phyloP scores from a whole-genome alignment of 1,140 invertebrate species.

The fruit fly (Drosophila melanogaster) region DNA sequence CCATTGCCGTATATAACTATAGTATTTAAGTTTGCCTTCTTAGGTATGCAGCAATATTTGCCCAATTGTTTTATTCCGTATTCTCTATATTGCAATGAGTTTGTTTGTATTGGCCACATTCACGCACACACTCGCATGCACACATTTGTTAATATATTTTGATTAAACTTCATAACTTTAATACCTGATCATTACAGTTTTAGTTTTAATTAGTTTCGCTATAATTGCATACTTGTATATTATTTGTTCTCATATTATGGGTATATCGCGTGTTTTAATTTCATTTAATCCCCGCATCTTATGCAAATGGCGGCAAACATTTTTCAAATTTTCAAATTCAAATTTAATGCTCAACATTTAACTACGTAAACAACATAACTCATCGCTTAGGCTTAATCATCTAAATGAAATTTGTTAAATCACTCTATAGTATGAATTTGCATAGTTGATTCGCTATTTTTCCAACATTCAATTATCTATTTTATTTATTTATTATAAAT shows the following conservation, averaged over 20 bases:
- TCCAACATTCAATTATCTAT: constrained; percentile 45
- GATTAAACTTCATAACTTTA: constrained; percentile 54
- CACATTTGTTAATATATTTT: constrained; percentile 40
- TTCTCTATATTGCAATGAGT: constrained; percentile 55
- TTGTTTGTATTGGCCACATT: constrained; percentile 36
- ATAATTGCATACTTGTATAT: constrained; percentile 33
- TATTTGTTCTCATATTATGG: constrained; percentile 6
- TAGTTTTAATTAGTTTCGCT: constrained; percentile 37
- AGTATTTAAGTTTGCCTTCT: constrained; percentile 39
- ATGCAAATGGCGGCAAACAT: constrained; percentile 11
- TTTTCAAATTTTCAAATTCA: constrained; percentile 45
- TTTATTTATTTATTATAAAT: constrained; percentile 37
- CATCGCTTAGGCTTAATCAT: constrained; percentile 27
- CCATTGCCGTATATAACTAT: constrained; percentile 41
- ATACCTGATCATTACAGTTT: constrained; percentile 55
- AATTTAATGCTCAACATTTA: constrained; percentile 61
- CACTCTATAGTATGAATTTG: constrained; percentile 28
- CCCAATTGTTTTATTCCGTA: constrained; percentile 29
- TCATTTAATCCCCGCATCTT: neutral
- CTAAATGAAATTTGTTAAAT: constrained; percentile 36
- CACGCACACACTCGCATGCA: constrained; percentile 26
- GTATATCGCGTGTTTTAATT: neutral
- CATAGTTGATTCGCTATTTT: constrained; percentile 48
- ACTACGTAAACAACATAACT: constrained; percentile 56
- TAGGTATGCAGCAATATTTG: constrained; percentile 46